Percentiles rank a stretch among this genome's conserved stretches.
phyloP scores from a whole-genome alignment of 2,113 vertebrate genomes.

The Solea solea region DNA sequence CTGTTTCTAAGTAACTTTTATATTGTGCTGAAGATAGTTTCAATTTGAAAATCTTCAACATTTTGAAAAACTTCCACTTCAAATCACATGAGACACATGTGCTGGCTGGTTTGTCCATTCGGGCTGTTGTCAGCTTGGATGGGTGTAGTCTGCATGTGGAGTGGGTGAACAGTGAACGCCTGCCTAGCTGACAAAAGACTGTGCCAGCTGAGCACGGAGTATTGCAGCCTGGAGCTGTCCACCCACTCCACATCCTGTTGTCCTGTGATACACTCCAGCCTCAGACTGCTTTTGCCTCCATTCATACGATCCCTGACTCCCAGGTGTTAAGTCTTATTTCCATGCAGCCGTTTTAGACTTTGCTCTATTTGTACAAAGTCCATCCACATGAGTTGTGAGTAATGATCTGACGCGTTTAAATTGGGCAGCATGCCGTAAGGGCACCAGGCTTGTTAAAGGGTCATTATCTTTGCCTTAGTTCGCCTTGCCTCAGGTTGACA shows the following conservation, averaged over 20 bases:
- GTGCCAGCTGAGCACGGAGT: conserved; percentile 52
- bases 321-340: conserved; percentile 45
- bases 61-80: too few species aligned
- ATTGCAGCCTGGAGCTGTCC: conserved; percentile 58
- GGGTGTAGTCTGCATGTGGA: conserved; percentile 54
- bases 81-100: too few species aligned
- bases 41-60: too few species aligned
- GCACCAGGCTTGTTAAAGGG: conserved; percentile 21
- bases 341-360: conserved; percentile 26
- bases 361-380: conserved; percentile 6
- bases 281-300: conserved; percentile 10
- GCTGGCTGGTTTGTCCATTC: too few species aligned
- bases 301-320: conserved; percentile 29
- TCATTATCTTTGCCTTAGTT: conserved; percentile 49
- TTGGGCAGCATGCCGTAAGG: conserved; percentile 25
- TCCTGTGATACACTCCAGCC: conserved; percentile 39
- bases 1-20: background rate
- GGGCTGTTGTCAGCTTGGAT: conserved; percentile 7
- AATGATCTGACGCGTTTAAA: conserved; percentile 51
- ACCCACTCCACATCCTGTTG: conserved; percentile 52
- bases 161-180: conserved; percentile 43
- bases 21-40: too few species aligned
- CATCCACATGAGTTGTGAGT: conserved; percentile 27
- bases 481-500: conserved; percentile 56
- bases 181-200: conserved; percentile 43